phyloP scores from a whole-genome alignment of 2,797 vertebrate genomes.

The Melanotaenia parkinsoni region DNA sequence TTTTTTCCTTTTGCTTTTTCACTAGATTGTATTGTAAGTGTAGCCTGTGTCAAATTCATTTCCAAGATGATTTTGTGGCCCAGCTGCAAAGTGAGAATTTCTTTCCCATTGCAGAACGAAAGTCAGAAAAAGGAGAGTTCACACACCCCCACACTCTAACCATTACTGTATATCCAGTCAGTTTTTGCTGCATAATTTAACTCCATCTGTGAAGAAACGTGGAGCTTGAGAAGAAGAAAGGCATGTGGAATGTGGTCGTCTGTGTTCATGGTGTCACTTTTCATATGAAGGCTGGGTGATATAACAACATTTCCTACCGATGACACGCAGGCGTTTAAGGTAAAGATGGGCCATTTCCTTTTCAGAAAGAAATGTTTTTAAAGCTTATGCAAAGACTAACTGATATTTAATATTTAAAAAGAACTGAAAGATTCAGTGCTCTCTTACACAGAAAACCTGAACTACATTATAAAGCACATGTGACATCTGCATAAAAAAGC shows the following conservation, averaged over 20 bases:
- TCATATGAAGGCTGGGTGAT: conserved; percentile 33
- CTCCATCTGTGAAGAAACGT: conserved; percentile 73
- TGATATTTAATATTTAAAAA: background rate
- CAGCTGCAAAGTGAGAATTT: conserved; percentile 61
- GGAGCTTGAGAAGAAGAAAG: conserved; percentile 53
- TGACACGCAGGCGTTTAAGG: conserved; percentile 32
- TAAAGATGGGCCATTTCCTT: conserved; percentile 18
- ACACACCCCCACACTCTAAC: conserved; percentile 58
- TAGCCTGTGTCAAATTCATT: conserved; percentile 66
- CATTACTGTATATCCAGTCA: conserved; percentile 69
- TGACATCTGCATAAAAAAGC: too few relatives aligned
- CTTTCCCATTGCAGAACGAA: conserved; percentile 32
- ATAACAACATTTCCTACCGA: conserved; percentile 48
- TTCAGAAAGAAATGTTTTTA: background rate
- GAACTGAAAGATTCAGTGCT: background rate
- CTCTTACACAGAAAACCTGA: background rate
- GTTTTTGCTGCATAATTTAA: conserved; percentile 82
- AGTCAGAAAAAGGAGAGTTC: conserved; percentile 25
- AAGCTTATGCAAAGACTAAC: background rate
- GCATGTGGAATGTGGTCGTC: conserved; percentile 47
- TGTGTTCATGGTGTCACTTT: conserved; percentile 48
- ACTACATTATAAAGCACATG: too few relatives aligned
- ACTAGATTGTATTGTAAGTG: conserved; percentile 49
- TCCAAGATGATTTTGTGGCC: conserved; percentile 54
- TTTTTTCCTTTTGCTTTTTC: conserved; percentile 5